A percentile compares a stretch with the other conserved stretches of the same genome.
Conservation (phyloP, 2,113 vertebrate species). For the Zapornia atra region DNA sequence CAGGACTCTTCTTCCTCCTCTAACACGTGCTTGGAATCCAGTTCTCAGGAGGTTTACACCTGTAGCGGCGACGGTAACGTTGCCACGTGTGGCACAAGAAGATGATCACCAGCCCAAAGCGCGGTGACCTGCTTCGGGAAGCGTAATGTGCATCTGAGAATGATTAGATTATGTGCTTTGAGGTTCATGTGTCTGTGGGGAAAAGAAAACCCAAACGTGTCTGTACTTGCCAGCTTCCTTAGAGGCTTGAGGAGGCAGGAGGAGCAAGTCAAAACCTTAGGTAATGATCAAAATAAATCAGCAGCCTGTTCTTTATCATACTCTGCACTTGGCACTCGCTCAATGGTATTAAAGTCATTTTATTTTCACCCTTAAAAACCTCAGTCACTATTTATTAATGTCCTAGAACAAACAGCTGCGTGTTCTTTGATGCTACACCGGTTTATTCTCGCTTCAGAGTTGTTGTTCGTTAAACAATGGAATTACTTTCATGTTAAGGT, state of each 20-base stretch:
- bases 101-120: not conserved
- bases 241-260: not conserved
- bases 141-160: not conserved
- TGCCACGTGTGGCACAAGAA: not conserved
- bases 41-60: not conserved
- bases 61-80: not conserved
- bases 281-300: not conserved
- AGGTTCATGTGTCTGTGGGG: not conserved
- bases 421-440: not conserved
- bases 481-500: not conserved
- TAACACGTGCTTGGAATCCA: fast-evolving
- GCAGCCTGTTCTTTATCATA: not conserved
- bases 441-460: not conserved
- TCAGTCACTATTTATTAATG: not conserved
- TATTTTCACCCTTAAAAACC: not conserved
- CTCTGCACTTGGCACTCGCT: not conserved
- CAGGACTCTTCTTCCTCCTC: not conserved
- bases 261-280: not conserved
- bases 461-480: not conserved
- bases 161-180: not conserved
- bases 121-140: not conserved
- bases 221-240: not conserved
- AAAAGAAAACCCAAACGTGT: not conserved
- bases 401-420: not conserved
- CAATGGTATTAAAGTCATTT: not conserved